phyloP scores from a whole-genome alignment of 2,888 invertebrate species.

The Sphecodes monilicornis region DNA sequence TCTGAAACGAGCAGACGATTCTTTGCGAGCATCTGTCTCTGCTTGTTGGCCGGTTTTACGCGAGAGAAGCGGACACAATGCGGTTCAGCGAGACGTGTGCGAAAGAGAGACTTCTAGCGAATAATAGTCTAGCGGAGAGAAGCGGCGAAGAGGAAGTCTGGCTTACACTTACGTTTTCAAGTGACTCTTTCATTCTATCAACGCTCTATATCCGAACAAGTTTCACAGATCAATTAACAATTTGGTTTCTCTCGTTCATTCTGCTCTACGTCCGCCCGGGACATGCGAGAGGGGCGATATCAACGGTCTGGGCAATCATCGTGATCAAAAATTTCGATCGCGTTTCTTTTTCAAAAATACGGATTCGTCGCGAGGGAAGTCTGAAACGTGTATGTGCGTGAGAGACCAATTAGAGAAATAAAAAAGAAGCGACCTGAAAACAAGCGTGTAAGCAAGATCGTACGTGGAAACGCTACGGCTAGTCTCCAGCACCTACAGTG shows the following conservation, averaged over 20 bases:
- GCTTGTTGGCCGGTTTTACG: neutral
- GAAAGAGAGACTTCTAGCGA: conserved; percentile 1
- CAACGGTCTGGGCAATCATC: conserved; percentile 22
- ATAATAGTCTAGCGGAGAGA: conserved; percentile 4
- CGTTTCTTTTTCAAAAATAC: conserved; percentile 24
- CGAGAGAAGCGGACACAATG: neutral
- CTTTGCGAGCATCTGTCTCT: conserved; percentile 10
- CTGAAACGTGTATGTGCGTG: conserved; percentile 13
- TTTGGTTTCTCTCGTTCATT: neutral
- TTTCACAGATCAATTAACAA: conserved; percentile 3
- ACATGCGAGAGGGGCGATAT: conserved; percentile 17
- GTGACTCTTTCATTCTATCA: conserved; percentile 40
- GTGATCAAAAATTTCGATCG: conserved; percentile 9
- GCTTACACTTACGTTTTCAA: conserved; percentile 57
- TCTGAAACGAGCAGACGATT: conserved; percentile 81
- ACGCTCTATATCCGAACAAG: conserved; percentile 17
- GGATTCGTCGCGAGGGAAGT: conserved; percentile 20
- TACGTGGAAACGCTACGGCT: neutral
- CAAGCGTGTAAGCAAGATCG: conserved; percentile 44
- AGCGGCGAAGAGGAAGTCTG: conserved; percentile 26
- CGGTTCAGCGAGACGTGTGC: neutral
- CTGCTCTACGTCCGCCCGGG: neutral
- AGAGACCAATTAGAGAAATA: conserved; percentile 20
- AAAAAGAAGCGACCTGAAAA: conserved; percentile 43
- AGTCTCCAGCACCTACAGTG: conserved; percentile 23